Evolutionary conservation across 2,888 invertebrate genomes (phyloP), one percentile per base, ranked within the genome.

Genomic region (Anodontia alba): DNA sequence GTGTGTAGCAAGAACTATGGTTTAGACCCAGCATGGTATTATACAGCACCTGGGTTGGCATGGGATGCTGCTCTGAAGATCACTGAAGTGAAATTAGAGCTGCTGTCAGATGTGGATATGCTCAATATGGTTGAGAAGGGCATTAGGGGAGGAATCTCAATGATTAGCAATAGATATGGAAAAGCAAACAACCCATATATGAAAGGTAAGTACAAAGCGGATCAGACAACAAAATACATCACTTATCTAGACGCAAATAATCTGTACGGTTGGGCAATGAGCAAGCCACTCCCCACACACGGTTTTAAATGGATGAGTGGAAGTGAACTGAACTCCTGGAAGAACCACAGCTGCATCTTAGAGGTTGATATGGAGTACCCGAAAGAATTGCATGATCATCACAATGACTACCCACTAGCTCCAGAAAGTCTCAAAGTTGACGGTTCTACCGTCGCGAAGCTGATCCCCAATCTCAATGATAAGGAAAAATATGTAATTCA

Each of bases 191-290:
- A n/a, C n/a, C n/a, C n/a, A n/a, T n/a, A n/a, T 33, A 51, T 83
- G 51, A 29, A 15, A 17, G 71, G 72, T n/a, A 33, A 51, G 29
- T 81, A 77, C 46, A 54, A 84, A 12, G 2, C 15, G 0, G n/a
- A 15, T 68, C 17, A 33, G 29, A 15, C 43, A 17, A 33, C 66
- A 12, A 66, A 38, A 42, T 70, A 81, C 76, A 73, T 83, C 10
- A 72, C 57, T 12, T 83, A 81, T 46, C n/a, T n/a, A n/a, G n/a
- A n/a, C n/a, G n/a, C n/a, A n/a, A n/a, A n/a, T n/a, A n/a, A n/a
- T n/a, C n/a, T 29, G 0, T 81, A 87, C 57, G 83, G 84, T 0
- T 88, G 85, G 90, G 89, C 91, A 20, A 91, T 93, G 91, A 72
- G 70, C 66, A 84, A 91, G 80, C 83, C 85, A 12, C 77, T 93